Base-by-base conservation (phyloP, 2,113 vertebrate species). In the Callopanchax toddi region DNA sequence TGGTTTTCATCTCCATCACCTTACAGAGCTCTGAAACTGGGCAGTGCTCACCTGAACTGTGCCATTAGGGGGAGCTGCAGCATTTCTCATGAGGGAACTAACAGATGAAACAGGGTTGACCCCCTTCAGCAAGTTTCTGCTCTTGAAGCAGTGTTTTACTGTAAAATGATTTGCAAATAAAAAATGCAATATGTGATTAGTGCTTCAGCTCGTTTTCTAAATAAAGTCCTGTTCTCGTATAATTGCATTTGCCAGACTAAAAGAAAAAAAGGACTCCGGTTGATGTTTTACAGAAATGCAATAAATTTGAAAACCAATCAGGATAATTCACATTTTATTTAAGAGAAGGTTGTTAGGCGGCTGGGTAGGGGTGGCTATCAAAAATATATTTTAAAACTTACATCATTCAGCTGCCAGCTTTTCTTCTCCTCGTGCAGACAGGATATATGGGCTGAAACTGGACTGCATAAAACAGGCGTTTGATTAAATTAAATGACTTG, bases 401-500 rank as follows among this genome's bases (percentile, higher is more conserved):
- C 67, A 74, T 75, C 57, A 55, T 60, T 83, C 62, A 72, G 48
- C 59, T 56, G 53, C 20, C 34, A 53, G 46, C 21, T 46, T 72
- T 67, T 63, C 44, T 6, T 80, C 58, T 66, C 37, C 51, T 25
- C 20, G 53, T 16, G 21, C 46, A 43, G 37, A 25, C 29, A 58
- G 67, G 60, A 81, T 82, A 85, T 83, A 84, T 81, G 79, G 73
- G 78, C 69, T 76, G 73, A 74, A 83, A 76, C 52, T 22, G 64
- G 76, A 78, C 80, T 66, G 59, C 75, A 73, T 81, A 82, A 78
- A 84, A 82, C 77, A 80, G 59, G 70, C n/a, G 66, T 85, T 78
- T 89, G 81, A 91, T 90, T 88, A 90, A 87, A 88, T 89, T 52
- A 87, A 90, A 90, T 88, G 76, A 90, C 87, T 83, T 87, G 83